phyloP scores from a whole-genome alignment of 2,113 vertebrate species.

The Melierax canorus region DNA sequence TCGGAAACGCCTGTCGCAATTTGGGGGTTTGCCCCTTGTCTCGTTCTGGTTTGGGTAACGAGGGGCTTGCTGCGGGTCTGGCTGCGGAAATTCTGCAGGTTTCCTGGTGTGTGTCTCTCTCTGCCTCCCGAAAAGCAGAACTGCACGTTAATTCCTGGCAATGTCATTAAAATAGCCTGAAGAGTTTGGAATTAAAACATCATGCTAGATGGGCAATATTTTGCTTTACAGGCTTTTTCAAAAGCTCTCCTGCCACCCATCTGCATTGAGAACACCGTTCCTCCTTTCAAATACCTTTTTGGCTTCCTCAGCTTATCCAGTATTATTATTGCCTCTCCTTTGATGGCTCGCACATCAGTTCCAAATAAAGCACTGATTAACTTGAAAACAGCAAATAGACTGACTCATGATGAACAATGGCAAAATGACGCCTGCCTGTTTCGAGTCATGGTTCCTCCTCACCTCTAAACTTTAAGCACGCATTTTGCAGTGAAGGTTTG shows the following conservation, averaged over 20 bases:
- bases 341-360: neutral
- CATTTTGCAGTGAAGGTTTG: neutral
- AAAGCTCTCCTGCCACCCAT: neutral
- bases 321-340: neutral
- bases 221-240: constrained; percentile 13
- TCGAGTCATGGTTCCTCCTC: neutral
- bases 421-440: rapidly evolving
- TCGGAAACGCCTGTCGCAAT: rapidly evolving
- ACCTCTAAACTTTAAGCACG: neutral
- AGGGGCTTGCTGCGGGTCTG: neutral
- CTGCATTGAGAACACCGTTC: neutral
- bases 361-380: neutral
- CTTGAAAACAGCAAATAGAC: neutral
- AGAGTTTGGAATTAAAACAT: constrained; percentile 17
- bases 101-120: constrained; percentile 3
- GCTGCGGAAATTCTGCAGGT: rapidly evolving
- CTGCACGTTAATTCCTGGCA: neutral
- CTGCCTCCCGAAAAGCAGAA: neutral
- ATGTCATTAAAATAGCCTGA: neutral
- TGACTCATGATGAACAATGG: neutral
- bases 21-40: neutral
- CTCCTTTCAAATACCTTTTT: neutral
- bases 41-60: rapidly evolving
- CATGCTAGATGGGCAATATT: neutral
- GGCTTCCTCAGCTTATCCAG: neutral